These are phyloP conservation scores for Elgaria multicarinata DNA, from an alignment of 2,113 vertebrate species.

Conservation along the genomic window DNA sequence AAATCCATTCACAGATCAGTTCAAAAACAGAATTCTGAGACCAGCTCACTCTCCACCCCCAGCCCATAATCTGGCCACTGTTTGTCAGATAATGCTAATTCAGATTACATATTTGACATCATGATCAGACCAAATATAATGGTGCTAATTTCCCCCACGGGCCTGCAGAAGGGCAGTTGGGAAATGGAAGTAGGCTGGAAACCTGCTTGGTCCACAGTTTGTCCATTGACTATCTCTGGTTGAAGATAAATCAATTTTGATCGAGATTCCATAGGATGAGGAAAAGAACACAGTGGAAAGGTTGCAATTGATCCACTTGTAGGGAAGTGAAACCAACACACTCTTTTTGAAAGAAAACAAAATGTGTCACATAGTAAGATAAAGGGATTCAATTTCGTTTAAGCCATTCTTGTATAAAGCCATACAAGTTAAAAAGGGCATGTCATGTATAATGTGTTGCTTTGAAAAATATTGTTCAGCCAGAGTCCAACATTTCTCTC, in stretches of 20 bases:
- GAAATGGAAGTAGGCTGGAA: not conserved
- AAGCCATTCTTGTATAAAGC: not conserved
- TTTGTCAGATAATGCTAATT: not conserved
- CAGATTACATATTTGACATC: not conserved
- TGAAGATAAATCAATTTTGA: not conserved
- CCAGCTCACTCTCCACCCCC: too few species aligned
- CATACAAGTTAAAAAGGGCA: not conserved
- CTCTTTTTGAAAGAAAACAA: not conserved
- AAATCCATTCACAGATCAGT: not conserved
- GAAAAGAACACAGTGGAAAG: not conserved
- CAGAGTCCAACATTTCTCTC: not conserved
- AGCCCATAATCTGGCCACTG: not conserved
- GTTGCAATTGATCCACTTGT: not conserved
- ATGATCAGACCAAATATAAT: not conserved
- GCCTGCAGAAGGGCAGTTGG: not conserved
- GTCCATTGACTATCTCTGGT: not conserved
- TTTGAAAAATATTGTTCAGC: not conserved
- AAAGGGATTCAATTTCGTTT: not conserved
- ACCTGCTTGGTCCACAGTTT: not conserved
- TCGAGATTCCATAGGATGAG: not conserved
- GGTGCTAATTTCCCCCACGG: not conserved
- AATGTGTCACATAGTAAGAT: not conserved
- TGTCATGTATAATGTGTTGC: not conserved
- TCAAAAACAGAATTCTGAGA: not conserved
- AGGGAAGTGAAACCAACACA: not conserved